Evolutionary conservation across 2,797 vertebrate genomes (phyloP).

Genomic region (Lycodopsis pacificus): DNA sequence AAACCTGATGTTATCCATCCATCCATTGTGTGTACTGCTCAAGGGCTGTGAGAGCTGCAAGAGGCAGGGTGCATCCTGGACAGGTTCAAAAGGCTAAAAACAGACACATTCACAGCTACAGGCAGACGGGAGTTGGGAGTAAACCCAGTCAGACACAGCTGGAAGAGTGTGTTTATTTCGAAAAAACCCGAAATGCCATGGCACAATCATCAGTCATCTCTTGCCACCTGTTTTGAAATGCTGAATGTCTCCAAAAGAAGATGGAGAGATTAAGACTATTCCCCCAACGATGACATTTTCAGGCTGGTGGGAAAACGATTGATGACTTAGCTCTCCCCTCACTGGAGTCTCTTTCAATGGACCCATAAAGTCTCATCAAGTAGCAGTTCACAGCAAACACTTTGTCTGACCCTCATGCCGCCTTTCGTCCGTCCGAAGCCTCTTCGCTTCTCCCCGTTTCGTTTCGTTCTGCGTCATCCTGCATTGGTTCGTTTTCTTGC

Average conservation of each 20-base stretch:
- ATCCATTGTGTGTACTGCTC: background rate
- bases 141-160: conserved; percentile 22
- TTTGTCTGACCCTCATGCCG: conserved; percentile 59
- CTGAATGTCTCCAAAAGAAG: conserved; percentile 70
- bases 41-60: background rate
- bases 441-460: background rate
- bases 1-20: background rate
- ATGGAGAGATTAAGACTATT: conserved; percentile 65
- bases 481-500: conserved; percentile 21
- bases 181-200: conserved; percentile 34
- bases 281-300: conserved; percentile 66
- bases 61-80: conserved; percentile 14
- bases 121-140: conserved; percentile 12
- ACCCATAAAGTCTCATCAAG: conserved; percentile 70
- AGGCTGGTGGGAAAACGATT: conserved; percentile 72
- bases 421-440: conserved; percentile 1
- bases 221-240: conserved; percentile 68
- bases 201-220: conserved; percentile 74
- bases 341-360: conserved; percentile 56
- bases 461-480: conserved; percentile 9
- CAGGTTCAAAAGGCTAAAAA: conserved; percentile 17
- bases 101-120: conserved; percentile 28
- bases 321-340: conserved; percentile 65
- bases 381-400: conserved; percentile 62
- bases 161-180: conserved; percentile 46